Base-by-base conservation (phyloP, 2,888 invertebrate genomes). In the Mamestra brassicae region DNA sequence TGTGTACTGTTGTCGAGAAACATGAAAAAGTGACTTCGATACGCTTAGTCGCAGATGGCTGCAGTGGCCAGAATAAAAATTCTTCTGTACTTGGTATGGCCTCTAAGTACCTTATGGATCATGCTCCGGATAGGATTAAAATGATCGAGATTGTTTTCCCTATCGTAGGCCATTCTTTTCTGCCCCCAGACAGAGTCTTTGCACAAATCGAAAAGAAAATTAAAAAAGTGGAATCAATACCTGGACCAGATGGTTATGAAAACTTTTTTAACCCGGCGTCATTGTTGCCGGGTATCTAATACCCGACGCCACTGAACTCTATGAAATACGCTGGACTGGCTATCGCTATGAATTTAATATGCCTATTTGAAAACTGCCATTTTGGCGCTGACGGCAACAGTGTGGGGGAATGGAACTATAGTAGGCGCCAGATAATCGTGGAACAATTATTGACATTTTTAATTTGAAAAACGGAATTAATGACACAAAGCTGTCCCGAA, bases 21-120 rank as follows among this genome's bases (percentile, higher is more conserved):
- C 42, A 74, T 71, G 72, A 78, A 71, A 73, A 76, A 62, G 73
- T 74, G 45, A 78, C 74, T 62, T 54, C 73, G 58, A 65, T 80
- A 52, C 77, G 84, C n/a, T 55, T 87, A 58, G 69, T 84, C 11
- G 79, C 84, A 36, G 86, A 86, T 74, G 80, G 82, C 11, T 84
- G 85, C 70, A 67, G 78, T 68, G 81, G 80, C 55, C 86, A 86
- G 64, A 86, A 87, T 70, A 86, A 87, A 79, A 87, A 86, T 71
- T 61, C 68, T 13, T 66, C 71, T 55, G 62, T 85, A 17, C 47
- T 85, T 86, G 90, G 54, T 86, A 90, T 90, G 90, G 89, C 85
- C 76, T 79, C 60, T 66, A 81, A 67, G 75, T 86, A 63, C 57
- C 74, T 77, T 77, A 86, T 78, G 50, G 70, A 79, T 50, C 57